Evolutionary conservation across 2,888 invertebrate genomes (phyloP).

Genomic region (Zygothrica quintamaculata): DNA sequence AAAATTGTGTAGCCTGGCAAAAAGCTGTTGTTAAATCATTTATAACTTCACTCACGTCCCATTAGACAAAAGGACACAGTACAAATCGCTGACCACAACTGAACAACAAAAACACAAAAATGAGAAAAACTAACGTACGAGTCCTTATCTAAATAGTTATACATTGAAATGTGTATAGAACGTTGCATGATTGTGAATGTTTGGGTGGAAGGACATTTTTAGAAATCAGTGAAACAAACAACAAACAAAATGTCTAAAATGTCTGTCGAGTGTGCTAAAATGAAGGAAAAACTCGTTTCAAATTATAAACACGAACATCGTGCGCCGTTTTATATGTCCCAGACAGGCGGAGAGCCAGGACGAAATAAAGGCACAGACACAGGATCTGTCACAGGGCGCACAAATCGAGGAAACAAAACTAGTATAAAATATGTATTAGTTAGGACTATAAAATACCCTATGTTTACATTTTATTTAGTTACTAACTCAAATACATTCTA

Average conservation of each 20-base stretch:
- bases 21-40: slow-evolving; percentile 16
- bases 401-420: slow-evolving; percentile 16
- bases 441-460: neutral
- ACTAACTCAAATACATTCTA: no score
- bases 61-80: slow-evolving; percentile 7
- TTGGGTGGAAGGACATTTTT: slow-evolving; percentile 40
- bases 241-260: slow-evolving; percentile 52
- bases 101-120: slow-evolving; percentile 4
- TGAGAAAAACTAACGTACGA: slow-evolving; percentile 17
- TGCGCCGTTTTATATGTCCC: slow-evolving; percentile 50
- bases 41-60: slow-evolving; percentile 30
- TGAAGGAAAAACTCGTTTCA: slow-evolving; percentile 74
- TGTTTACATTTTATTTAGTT: no score
- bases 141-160: neutral
- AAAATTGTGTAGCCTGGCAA: slow-evolving; percentile 11
- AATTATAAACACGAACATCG: slow-evolving; percentile 72
- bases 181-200: neutral
- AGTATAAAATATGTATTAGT: no score
- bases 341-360: slow-evolving; percentile 19
- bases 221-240: slow-evolving; percentile 48
- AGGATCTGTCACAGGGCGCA: slow-evolving; percentile 32
- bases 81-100: slow-evolving; percentile 55
- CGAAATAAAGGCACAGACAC: slow-evolving; percentile 16
- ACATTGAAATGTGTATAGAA: neutral
- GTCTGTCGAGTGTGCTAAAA: slow-evolving; percentile 56